Percentiles rank a stretch among this genome's conserved stretches.
These are phyloP conservation scores for Oegoconia quadripuncta DNA, from an alignment of 2,888 invertebrate species.

Conservation along the genomic window DNA sequence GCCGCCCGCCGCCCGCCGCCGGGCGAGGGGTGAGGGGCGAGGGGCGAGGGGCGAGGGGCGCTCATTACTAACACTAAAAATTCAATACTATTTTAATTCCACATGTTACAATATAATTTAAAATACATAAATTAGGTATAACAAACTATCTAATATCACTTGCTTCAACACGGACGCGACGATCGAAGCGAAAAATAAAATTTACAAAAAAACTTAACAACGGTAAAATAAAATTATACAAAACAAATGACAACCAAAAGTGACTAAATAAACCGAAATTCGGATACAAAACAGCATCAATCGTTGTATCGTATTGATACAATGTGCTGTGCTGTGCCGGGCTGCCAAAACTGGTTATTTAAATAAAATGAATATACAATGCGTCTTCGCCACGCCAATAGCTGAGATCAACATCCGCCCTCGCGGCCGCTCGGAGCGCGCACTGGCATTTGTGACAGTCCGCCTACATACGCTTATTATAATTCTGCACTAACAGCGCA, in stretches of 20 bases:
- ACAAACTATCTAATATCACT: slow-evolving; percentile 72
- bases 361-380: too few species aligned
- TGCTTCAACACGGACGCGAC: slow-evolving; percentile 41
- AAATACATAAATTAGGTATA: slow-evolving; percentile 42
- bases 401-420: slow-evolving; percentile 46
- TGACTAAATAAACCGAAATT: slow-evolving; percentile 43
- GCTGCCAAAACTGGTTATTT: slow-evolving; percentile 39
- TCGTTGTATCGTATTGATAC: too few species aligned
- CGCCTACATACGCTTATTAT: too few species aligned
- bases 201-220: slow-evolving; percentile 69
- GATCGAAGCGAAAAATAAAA: slow-evolving; percentile 63
- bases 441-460: slow-evolving; percentile 42
- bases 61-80: background rate
- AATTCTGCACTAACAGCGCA: too few species aligned
- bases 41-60: too few species aligned
- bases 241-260: slow-evolving; percentile 61
- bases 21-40: background rate
- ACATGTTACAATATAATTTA: slow-evolving; percentile 30
- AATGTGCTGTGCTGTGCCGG: too few species aligned
- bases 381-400: too few species aligned
- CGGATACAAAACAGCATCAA: slow-evolving; percentile 32
- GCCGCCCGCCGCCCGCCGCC: background rate
- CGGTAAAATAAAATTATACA: slow-evolving; percentile 66
- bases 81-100: background rate
- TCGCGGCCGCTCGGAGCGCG: background rate